Conservation (phyloP, 37 sponge, comb jelly and placozoan genomes). For the Ephydatia muelleri region DNA sequence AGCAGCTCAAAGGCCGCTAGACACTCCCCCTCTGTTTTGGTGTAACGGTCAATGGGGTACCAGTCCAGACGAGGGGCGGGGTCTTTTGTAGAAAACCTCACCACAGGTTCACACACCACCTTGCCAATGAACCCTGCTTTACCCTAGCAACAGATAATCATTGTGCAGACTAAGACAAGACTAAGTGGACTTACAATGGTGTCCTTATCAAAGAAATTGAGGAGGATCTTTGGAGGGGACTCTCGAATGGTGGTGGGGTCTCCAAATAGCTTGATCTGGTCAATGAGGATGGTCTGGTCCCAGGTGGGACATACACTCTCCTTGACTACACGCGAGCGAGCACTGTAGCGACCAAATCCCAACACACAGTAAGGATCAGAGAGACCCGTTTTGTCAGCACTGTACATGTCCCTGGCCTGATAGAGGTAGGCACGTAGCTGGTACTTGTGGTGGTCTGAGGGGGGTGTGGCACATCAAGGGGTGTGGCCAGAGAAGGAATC, state of each 20-base stretch:
- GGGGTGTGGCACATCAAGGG: slow-evolving; percentile 3
- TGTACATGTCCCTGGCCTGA: slow-evolving; percentile 93
- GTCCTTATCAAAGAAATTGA: slow-evolving; percentile 97
- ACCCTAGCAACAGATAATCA: slow-evolving; percentile 57
- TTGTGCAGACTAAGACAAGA: not conserved
- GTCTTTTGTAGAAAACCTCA: slow-evolving; percentile 60
- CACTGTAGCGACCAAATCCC: slow-evolving; percentile 74
- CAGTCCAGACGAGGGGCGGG: slow-evolving; percentile 81
- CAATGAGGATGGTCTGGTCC: slow-evolving; percentile 95
- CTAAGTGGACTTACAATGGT: slow-evolving; percentile 61
- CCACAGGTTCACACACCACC: slow-evolving; percentile 46
- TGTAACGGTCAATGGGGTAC: slow-evolving; percentile 70
- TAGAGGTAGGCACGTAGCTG: slow-evolving; percentile 97
- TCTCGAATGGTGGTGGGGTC: slow-evolving; percentile 59
- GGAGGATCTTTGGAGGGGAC: slow-evolving; percentile 70
- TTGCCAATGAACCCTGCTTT: slow-evolving; percentile 87
- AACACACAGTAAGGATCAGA: slow-evolving; percentile 93
- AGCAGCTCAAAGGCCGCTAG: slow-evolving; percentile 95
- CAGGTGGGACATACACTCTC: slow-evolving; percentile 96
- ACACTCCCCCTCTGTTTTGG: slow-evolving; percentile 80
- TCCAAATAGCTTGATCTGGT: slow-evolving; percentile 87
- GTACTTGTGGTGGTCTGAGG: slow-evolving; percentile 78
- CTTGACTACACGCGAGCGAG: slow-evolving; percentile 65
- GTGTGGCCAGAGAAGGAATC: not conserved
- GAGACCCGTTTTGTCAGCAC: slow-evolving; percentile 91